Percentiles rank a stretch among this genome's conserved stretches.
phyloP scores from a whole-genome alignment of 92 coral and sea anemone species.

The Zoanthus sociatus region DNA sequence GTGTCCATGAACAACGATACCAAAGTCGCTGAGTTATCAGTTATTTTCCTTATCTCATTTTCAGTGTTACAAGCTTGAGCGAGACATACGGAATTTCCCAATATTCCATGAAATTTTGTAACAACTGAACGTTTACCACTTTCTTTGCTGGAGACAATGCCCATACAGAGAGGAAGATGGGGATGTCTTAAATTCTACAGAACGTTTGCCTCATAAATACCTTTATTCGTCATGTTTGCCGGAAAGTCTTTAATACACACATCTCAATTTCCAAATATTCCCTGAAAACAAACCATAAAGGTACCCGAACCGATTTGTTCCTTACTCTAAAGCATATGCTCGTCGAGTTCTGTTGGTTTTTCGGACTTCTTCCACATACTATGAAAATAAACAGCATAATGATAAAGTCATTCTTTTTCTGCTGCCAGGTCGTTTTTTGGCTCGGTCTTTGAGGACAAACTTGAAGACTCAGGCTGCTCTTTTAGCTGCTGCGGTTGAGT shows the following conservation, averaged over 20 bases:
- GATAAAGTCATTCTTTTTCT: background rate
- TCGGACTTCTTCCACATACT: background rate
- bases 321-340: background rate
- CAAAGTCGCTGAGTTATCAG: background rate
- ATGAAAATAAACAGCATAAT: conserved; percentile 11
- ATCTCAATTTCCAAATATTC: background rate
- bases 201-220: no score
- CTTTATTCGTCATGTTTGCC: no score
- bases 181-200: no score
- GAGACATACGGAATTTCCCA: background rate
- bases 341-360: no score
- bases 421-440: background rate
- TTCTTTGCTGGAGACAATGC: no score
- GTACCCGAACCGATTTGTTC: background rate
- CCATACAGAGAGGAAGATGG: no score
- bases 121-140: no score
- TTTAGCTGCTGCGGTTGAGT: conserved; percentile 5
- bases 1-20: background rate
- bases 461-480: background rate
- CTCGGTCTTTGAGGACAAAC: background rate
- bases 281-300: background rate
- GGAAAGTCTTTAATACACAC: no score
- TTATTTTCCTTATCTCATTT: background rate
- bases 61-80: background rate
- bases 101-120: background rate